A percentile compares a stretch with the other conserved stretches of the same genome.
These are phyloP conservation scores for Drosophila serrata DNA, from an alignment of 1,140 invertebrate genomes.

Conservation along the genomic window DNA sequence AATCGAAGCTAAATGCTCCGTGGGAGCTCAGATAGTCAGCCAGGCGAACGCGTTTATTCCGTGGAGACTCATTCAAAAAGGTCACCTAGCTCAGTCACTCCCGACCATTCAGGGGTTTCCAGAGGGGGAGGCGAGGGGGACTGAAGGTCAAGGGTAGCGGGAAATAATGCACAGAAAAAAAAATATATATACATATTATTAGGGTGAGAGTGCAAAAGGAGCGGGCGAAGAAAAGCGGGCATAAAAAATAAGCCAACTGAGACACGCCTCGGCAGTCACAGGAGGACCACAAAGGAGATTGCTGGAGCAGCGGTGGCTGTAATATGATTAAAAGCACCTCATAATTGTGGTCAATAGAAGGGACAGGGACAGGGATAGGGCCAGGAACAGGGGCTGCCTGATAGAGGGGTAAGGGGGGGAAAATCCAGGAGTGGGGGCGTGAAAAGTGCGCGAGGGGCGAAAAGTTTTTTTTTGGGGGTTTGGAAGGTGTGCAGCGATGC, in stretches of 20 bases:
- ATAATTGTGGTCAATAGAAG: conserved; percentile 73
- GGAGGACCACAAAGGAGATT: conserved; percentile 20
- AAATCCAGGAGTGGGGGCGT: background rate
- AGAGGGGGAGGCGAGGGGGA: too few relatives aligned
- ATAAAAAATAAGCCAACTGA: conserved; percentile 64
- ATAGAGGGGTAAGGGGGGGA: background rate
- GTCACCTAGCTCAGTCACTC: conserved; percentile 60
- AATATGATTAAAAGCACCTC: conserved; percentile 81
- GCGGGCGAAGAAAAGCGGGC: conserved; percentile 21
- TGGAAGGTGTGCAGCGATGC: conserved; percentile 54
- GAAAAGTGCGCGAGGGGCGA: conserved; percentile 8
- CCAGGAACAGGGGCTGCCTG: background rate
- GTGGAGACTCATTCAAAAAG: conserved; percentile 78
- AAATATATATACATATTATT: conserved; percentile 6
- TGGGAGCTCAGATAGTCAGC: conserved; percentile 47
- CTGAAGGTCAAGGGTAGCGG: conserved; percentile 72
- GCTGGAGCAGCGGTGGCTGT: conserved; percentile 41
- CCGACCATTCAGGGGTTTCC: background rate
- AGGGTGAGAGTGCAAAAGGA: background rate
- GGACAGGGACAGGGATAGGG: background rate
- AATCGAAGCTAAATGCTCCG: background rate
- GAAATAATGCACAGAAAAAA: conserved; percentile 51
- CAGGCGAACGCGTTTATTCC: conserved; percentile 63
- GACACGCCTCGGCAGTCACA: conserved; percentile 59
- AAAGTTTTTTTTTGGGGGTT: conserved; percentile 38